A percentile compares a stretch with the other conserved stretches of the same genome.
These are phyloP conservation scores for Pipistrellus nathusii DNA, from an alignment of 2,797 vertebrate species.

Conservation along the genomic window DNA sequence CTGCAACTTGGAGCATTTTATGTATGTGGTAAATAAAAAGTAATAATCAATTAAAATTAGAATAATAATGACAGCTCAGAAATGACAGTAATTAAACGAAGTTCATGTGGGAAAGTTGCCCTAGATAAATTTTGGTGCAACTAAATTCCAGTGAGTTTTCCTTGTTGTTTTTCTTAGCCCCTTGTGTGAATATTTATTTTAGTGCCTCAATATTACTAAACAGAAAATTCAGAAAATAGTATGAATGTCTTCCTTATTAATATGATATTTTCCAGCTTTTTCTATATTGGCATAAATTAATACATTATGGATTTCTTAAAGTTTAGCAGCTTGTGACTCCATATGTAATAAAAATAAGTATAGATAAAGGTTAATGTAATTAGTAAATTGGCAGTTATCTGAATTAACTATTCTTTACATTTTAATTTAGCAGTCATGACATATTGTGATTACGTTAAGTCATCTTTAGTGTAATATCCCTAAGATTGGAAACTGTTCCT, in stretches of 20 bases:
- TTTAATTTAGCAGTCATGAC: conserved; percentile 37
- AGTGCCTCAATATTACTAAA: neutral
- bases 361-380: conserved; percentile 69
- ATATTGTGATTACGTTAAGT: conserved; percentile 3
- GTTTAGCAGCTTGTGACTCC: conserved; percentile 30
- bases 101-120: neutral
- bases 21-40: neutral
- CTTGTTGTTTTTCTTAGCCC: conserved; percentile 38
- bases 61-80: neutral
- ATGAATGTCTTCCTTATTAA: conserved; percentile 39
- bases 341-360: conserved; percentile 47
- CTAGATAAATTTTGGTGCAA: neutral
- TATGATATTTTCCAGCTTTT: conserved; percentile 29
- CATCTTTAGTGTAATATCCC: neutral
- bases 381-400: conserved; percentile 46
- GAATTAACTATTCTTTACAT: conserved; percentile 28
- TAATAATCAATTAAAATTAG: neutral
- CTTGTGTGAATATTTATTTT: conserved; percentile 35
- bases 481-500: neutral
- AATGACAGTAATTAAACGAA: neutral
- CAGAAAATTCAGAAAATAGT: conserved; percentile 37
- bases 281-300: conserved; percentile 45
- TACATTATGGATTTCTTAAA: conserved; percentile 56
- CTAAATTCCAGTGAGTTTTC: neutral
- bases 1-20: neutral